phyloP scores from a whole-genome alignment of 2,113 vertebrate species.

The Microcebus griseorufus region DNA sequence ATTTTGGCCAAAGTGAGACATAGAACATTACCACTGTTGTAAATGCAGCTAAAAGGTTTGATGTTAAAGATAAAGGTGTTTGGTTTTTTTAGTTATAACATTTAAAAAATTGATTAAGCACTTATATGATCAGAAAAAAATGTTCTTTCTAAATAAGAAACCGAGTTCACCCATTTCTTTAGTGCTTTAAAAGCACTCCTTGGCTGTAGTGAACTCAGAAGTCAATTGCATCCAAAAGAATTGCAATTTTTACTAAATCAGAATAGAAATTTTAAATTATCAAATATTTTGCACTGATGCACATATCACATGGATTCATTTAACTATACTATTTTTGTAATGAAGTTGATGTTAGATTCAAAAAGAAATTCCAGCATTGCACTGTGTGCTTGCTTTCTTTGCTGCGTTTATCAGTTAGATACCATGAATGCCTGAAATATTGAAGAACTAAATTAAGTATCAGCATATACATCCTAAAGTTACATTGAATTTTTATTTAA shows the following conservation, averaged over 20 bases:
- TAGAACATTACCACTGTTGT: neutral
- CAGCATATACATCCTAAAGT: neutral
- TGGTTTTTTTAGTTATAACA: neutral
- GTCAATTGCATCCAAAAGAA: too few relatives aligned
- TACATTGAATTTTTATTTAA: neutral
- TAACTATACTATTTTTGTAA: neutral
- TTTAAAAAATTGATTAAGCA: neutral
- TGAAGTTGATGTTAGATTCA: neutral
- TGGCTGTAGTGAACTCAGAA: too few relatives aligned
- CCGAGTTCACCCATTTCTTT: too few relatives aligned
- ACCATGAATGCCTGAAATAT: neutral
- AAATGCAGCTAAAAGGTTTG: neutral
- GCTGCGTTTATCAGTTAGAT: neutral
- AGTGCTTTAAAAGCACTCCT: too few relatives aligned
- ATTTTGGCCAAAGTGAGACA: neutral
- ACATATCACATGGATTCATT: neutral
- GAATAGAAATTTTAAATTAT: neutral
- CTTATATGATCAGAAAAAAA: neutral
- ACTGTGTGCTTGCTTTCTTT: neutral
- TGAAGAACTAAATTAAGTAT: neutral
- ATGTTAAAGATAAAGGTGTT: neutral
- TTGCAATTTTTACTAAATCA: too few relatives aligned
- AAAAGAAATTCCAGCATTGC: neutral
- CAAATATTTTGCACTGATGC: neutral
- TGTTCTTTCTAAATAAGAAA: neutral